Evolutionary conservation across 2,113 vertebrate species (phyloP).

Genomic region (Pterophyllum scalare): DNA sequence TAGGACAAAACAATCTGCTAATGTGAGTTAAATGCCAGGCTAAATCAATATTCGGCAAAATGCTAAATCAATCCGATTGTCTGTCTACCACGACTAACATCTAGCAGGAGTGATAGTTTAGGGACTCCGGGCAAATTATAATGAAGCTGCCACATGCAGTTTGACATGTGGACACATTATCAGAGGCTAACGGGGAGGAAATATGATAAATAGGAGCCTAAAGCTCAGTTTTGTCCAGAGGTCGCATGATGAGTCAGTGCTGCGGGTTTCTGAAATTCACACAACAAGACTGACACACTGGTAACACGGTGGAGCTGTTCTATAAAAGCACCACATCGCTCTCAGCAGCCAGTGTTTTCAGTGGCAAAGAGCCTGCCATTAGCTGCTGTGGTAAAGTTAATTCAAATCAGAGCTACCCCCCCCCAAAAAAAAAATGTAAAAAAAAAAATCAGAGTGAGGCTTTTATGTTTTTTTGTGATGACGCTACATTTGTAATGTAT

Average conservation of each 20-base stretch:
- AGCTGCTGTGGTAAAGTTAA: neutral
- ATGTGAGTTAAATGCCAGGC: neutral
- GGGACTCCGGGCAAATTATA: neutral
- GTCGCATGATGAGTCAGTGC: neutral
- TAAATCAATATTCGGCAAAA: constrained; percentile 7
- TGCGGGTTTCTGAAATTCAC: neutral
- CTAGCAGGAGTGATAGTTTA: neutral
- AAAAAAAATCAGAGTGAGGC: neutral
- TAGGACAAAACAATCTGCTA: constrained; percentile 1
- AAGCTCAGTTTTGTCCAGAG: neutral
- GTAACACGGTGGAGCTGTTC: neutral
- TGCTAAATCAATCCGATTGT: neutral
- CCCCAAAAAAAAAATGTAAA: too few species aligned
- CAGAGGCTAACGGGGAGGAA: neutral
- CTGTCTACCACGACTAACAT: neutral
- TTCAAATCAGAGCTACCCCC: neutral
- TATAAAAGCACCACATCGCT: constrained; percentile 12
- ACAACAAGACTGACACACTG: neutral
- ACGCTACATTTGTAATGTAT: constrained; percentile 17
- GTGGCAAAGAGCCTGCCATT: neutral
- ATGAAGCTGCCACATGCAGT: constrained; percentile 1
- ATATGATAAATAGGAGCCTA: neutral
- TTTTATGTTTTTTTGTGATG: constrained; percentile 19
- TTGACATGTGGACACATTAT: neutral
- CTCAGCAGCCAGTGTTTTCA: neutral